Evolutionary conservation across 1,140 invertebrate genomes (phyloP).

Genomic region (Cydia pomonella): DNA sequence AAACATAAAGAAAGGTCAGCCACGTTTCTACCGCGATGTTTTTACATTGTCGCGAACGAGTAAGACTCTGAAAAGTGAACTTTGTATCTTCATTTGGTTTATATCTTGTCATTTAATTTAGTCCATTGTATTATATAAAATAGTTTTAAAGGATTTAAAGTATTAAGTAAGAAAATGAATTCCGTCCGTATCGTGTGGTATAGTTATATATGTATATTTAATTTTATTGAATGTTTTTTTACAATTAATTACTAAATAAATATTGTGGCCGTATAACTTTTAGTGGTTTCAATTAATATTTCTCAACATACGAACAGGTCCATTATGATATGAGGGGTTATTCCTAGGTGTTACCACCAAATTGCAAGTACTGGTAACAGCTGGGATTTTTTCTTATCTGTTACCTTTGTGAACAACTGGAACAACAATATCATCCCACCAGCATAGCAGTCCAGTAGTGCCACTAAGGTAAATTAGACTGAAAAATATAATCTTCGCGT

Average conservation of each 20-base stretch:
- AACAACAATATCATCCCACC: too few species aligned
- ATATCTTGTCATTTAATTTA: background rate
- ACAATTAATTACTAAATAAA: background rate
- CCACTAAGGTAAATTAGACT: too few species aligned
- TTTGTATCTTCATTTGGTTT: background rate
- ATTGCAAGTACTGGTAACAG: too few species aligned
- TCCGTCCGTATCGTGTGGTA: slow-evolving; percentile 1
- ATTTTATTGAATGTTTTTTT: background rate
- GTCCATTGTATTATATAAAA: background rate
- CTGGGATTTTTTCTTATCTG: too few species aligned
- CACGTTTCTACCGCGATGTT: background rate
- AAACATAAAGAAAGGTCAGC: slow-evolving; percentile 37
- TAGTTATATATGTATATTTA: background rate
- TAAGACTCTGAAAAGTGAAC: background rate
- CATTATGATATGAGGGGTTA: too few species aligned
- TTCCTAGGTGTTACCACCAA: too few species aligned
- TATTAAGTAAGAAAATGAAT: background rate
- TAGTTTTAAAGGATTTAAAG: background rate
- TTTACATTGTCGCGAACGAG: background rate
- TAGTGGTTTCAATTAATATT: background rate
- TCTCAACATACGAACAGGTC: background rate
- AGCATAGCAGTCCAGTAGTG: too few species aligned
- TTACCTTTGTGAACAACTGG: too few species aligned
- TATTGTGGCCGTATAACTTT: background rate
- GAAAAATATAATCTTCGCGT: too few species aligned